Evolutionary conservation across 2,113 vertebrate species (phyloP).

Genomic region (Lepus americanus): DNA sequence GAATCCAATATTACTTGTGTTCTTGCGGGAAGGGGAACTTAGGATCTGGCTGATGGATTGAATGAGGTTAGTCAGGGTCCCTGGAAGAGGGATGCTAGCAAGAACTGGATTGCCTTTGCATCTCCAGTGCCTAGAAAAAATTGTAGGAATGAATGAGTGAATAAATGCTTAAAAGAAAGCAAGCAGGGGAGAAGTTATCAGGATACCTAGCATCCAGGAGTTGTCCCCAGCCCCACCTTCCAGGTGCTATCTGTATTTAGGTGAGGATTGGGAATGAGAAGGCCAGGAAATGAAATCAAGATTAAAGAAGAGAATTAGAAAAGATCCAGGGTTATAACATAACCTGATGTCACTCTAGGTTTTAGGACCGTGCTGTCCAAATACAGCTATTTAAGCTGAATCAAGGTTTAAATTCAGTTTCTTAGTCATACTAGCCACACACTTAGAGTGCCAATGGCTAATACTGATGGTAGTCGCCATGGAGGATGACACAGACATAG

Average conservation of each 20-base stretch:
- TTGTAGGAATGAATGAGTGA: background rate
- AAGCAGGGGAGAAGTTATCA: background rate
- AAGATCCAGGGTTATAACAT: background rate
- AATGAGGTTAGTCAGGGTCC: background rate
- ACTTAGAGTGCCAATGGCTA: background rate
- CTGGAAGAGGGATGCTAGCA: background rate
- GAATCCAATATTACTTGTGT: constrained; percentile 22
- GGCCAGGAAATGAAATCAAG: background rate
- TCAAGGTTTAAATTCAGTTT: constrained; percentile 3
- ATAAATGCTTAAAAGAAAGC: background rate
- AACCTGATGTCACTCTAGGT: background rate
- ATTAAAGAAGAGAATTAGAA: background rate
- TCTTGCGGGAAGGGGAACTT: constrained; percentile 17
- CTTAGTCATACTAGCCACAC: background rate
- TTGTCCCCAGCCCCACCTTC: background rate
- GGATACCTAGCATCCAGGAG: background rate
- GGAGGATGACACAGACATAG: background rate
- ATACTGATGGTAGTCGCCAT: background rate
- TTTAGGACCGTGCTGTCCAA: background rate
- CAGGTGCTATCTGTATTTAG: background rate
- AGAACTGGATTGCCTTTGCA: background rate
- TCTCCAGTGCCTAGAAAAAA: background rate
- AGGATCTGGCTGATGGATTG: background rate
- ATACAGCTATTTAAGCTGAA: background rate
- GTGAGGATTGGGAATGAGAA: background rate